These are phyloP conservation scores for Pterois miles DNA, from an alignment of 2,797 vertebrate species.

Conservation along the genomic window DNA sequence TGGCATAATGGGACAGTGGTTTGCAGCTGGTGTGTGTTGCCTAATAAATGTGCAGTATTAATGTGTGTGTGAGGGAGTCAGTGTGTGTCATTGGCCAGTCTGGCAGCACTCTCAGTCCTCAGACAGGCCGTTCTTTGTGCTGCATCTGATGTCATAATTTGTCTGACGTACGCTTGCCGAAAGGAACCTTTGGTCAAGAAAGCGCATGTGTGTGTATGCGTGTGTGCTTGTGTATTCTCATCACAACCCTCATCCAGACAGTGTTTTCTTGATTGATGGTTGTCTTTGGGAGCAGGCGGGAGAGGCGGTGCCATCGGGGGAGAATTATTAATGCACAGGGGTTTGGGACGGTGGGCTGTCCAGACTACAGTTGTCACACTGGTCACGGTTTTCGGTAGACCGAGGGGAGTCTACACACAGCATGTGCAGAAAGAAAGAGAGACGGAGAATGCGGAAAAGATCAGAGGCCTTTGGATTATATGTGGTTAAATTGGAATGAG, in stretches of 20 bases:
- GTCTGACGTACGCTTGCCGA: slow-evolving; percentile 57
- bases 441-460: slow-evolving; percentile 40
- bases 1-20: slow-evolving; percentile 11
- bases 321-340: slow-evolving; percentile 66
- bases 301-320: slow-evolving; percentile 41
- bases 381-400: slow-evolving; percentile 49
- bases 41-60: slow-evolving; percentile 34
- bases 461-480: slow-evolving; percentile 51
- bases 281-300: slow-evolving; percentile 48
- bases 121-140: slow-evolving; percentile 74
- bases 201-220: slow-evolving; percentile 12
- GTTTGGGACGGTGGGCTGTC: slow-evolving; percentile 36
- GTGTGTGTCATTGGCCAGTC: slow-evolving; percentile 39
- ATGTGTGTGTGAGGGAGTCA: slow-evolving; percentile 18
- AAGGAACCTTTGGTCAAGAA: slow-evolving; percentile 50
- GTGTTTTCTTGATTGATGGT: slow-evolving; percentile 63
- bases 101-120: slow-evolving; percentile 58
- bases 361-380: slow-evolving; percentile 62
- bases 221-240: slow-evolving; percentile 47
- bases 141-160: slow-evolving; percentile 75
- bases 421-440: neutral
- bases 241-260: slow-evolving; percentile 43
- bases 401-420: slow-evolving; percentile 27
- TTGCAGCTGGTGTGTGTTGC: slow-evolving; percentile 41
- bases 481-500: slow-evolving; percentile 52